phyloP scores from a whole-genome alignment of 1,140 invertebrate genomes.

The Pollicipes pollicipes region DNA sequence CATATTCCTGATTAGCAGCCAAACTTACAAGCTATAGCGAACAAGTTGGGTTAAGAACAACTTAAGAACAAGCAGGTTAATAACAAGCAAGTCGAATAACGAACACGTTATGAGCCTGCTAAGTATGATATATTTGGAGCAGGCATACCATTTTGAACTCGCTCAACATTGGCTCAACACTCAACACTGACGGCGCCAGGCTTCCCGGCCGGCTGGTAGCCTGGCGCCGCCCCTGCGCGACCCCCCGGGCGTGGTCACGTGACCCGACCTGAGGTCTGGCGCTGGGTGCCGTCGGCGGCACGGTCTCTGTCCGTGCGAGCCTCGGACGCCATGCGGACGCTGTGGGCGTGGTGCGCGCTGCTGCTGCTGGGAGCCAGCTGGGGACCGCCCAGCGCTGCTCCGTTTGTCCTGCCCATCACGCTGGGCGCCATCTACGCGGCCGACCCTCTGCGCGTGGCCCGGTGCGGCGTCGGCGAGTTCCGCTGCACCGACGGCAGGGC shows the following conservation, averaged over 20 bases:
- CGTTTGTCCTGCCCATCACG: neutral
- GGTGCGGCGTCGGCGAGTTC: slow-evolving; percentile 7
- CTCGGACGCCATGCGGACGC: neutral
- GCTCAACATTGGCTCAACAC: too few relatives aligned
- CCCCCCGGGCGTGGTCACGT: neutral
- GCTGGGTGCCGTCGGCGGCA: neutral
- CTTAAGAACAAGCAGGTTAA: too few relatives aligned
- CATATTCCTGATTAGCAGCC: too few relatives aligned
- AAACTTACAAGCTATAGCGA: too few relatives aligned
- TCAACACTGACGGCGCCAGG: too few relatives aligned
- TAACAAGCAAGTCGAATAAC: too few relatives aligned
- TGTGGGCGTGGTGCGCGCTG: neutral
- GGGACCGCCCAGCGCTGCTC: neutral
- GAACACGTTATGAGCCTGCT: too few relatives aligned
- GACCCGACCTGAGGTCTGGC: neutral
- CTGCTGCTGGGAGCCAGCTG: neutral
- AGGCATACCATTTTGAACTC: too few relatives aligned
- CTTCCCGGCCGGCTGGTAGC: neutral
- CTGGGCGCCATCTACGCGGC: neutral
- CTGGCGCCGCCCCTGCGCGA: neutral
- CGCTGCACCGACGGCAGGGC: slow-evolving; percentile 21
- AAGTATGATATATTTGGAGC: too few relatives aligned
- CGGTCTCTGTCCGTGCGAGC: neutral
- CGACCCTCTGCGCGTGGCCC: too few relatives aligned
- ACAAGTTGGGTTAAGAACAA: too few relatives aligned